A percentile compares a stretch with the other conserved stretches of the same genome.
phyloP scores from a whole-genome alignment of 2,113 vertebrate species.

The Cyphomyrus plagiostoma region DNA sequence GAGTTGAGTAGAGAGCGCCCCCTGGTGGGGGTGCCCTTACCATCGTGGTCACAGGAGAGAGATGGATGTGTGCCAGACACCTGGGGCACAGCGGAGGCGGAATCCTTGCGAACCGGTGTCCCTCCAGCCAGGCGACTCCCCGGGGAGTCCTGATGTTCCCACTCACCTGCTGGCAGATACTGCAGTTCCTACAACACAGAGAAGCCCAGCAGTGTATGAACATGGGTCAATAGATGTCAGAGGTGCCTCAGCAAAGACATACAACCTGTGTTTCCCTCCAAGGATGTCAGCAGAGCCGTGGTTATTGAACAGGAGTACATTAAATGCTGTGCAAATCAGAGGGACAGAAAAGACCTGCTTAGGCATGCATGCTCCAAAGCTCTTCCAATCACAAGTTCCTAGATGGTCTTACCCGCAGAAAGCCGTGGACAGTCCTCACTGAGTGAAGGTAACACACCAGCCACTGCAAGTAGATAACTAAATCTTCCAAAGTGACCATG shows the following conservation, averaged over 20 bases:
- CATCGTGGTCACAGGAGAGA: neutral
- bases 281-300: neutral
- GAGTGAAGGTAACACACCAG: slow-evolving; percentile 63
- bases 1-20: neutral
- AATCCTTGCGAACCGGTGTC: slow-evolving; percentile 25
- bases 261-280: neutral
- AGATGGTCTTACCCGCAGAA: slow-evolving; percentile 51
- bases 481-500: slow-evolving; percentile 55
- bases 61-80: slow-evolving; percentile 24
- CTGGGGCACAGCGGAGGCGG: neutral
- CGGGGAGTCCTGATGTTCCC: slow-evolving; percentile 30
- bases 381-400: neutral
- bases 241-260: neutral
- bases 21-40: neutral
- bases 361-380: neutral
- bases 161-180: slow-evolving; percentile 56
- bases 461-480: slow-evolving; percentile 58
- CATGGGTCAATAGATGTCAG: neutral
- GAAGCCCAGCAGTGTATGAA: neutral
- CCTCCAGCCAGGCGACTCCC: slow-evolving; percentile 25
- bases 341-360: neutral
- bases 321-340: neutral
- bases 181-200: slow-evolving; percentile 51
- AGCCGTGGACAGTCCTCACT: slow-evolving; percentile 52
- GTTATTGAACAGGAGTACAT: neutral